phyloP scores from a whole-genome alignment of 2,113 vertebrate genomes.

The Syngnathus floridae region DNA sequence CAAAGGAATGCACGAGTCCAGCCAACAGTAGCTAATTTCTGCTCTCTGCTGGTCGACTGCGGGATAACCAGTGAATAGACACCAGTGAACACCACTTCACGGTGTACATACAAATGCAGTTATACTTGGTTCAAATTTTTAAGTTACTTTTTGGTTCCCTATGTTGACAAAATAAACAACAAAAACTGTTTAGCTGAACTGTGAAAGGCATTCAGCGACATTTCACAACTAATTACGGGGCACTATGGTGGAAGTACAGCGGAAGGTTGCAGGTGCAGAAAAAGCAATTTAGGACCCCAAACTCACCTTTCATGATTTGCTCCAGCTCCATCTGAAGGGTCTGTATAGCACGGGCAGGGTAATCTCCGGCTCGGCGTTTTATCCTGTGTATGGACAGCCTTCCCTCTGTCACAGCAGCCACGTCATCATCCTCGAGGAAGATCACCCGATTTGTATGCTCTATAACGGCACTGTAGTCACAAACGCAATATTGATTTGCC shows the following conservation, averaged over 20 bases:
- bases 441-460: slow-evolving; percentile 96
- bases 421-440: slow-evolving; percentile 95
- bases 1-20: slow-evolving; percentile 48
- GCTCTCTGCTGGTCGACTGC: slow-evolving; percentile 59
- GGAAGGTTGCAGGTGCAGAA: neutral
- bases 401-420: slow-evolving; percentile 86
- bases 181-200: too few species aligned
- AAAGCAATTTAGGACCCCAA: neutral
- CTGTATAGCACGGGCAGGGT: slow-evolving; percentile 88
- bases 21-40: slow-evolving; percentile 32
- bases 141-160: neutral
- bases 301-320: slow-evolving; percentile 96
- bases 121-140: neutral
- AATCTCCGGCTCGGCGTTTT: slow-evolving; percentile 85
- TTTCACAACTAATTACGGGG: slow-evolving; percentile 25
- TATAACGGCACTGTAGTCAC: slow-evolving; percentile 80
- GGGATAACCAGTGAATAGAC: neutral
- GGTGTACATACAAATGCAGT: neutral
- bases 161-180: neutral
- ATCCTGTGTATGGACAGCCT: slow-evolving; percentile 95
- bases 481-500: slow-evolving; percentile 2
- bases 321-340: slow-evolving; percentile 98
- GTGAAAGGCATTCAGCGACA: neutral
- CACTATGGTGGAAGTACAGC: slow-evolving; percentile 10
- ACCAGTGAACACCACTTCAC: neutral